These are phyloP conservation scores for Callosobruchus maculatus DNA, from an alignment of 2,888 invertebrate species.

Conservation along the genomic window DNA sequence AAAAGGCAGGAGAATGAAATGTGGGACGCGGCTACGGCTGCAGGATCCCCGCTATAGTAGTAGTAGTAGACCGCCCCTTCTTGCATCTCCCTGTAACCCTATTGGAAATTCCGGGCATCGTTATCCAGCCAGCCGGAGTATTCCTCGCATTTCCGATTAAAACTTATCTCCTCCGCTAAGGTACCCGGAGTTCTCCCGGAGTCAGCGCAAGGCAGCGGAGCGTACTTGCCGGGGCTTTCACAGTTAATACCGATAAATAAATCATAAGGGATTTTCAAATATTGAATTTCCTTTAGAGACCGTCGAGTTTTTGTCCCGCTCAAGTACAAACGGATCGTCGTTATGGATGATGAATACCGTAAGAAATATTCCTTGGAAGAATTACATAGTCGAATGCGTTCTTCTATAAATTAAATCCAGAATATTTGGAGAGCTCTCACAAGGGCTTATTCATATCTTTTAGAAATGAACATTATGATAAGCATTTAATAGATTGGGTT, in stretches of 20 bases:
- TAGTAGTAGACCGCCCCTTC: no score
- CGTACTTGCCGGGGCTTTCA: neutral
- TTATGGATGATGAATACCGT: neutral
- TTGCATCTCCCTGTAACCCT: neutral
- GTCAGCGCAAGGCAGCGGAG: neutral
- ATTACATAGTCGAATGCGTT: neutral
- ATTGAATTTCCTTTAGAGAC: neutral
- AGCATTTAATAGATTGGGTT: no score
- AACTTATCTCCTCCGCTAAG: neutral
- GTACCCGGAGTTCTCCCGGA: neutral
- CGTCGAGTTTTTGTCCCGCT: neutral
- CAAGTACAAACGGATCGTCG: neutral
- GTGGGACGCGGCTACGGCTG: no score
- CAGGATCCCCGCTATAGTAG: no score
- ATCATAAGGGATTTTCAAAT: neutral
- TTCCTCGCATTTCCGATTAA: neutral
- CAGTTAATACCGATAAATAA: neutral
- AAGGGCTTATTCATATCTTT: no score
- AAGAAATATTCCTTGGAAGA: neutral
- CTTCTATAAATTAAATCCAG: neutral
- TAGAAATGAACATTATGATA: no score
- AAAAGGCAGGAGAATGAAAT: no score
- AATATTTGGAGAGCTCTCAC: neutral
- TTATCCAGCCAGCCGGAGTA: neutral
- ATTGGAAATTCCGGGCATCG: neutral